Evolutionary conservation across 2,113 vertebrate species (phyloP).

Genomic region (Phainopepla nitens): DNA sequence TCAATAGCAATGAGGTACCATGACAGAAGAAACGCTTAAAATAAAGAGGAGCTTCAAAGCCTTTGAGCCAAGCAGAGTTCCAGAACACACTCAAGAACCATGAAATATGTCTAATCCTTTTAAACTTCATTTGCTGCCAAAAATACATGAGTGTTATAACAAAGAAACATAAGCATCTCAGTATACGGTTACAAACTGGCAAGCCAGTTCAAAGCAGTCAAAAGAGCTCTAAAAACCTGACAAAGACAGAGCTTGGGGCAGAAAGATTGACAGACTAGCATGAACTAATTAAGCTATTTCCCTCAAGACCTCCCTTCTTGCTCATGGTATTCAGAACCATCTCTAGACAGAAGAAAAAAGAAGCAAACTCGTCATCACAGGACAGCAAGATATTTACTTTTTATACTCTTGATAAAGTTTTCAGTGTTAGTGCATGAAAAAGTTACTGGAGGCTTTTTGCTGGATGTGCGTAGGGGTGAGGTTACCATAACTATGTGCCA

Average conservation of each 20-base stretch:
- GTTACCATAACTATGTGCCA: not conserved
- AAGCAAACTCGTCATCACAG: not conserved
- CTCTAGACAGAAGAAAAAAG: not conserved
- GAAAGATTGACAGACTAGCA: not conserved
- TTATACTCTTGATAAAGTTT: not conserved
- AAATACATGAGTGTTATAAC: not conserved
- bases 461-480: not conserved
- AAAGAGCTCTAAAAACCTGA: not conserved
- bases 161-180: not conserved
- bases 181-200: not conserved
- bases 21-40: constrained; percentile 3
- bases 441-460: not conserved
- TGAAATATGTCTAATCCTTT: not conserved
- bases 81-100: not conserved
- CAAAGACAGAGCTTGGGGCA: not conserved
- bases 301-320: not conserved
- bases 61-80: not conserved
- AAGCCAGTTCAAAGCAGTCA: not conserved
- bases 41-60: not conserved
- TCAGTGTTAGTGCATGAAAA: not conserved
- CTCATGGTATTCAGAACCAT: not conserved
- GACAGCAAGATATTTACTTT: not conserved
- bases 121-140: not conserved
- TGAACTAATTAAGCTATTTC: not conserved
- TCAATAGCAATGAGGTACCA: not conserved